A percentile compares a stretch with the other conserved stretches of the same genome.
These are phyloP conservation scores for Botrylloides violaceus DNA, from an alignment of 23 tunicate species.

Conservation along the genomic window DNA sequence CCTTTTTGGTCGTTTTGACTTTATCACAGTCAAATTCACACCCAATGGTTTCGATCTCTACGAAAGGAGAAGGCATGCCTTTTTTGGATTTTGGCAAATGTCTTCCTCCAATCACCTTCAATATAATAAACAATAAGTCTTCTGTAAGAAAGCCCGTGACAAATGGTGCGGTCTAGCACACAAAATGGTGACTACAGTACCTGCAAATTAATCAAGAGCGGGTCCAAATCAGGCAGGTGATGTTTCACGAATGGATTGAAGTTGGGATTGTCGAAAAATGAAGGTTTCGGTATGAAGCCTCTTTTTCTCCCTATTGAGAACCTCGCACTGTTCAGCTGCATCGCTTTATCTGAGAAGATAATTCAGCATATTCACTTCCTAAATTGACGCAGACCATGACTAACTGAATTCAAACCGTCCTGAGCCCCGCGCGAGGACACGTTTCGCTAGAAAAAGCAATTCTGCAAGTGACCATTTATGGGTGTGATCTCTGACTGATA, in stretches of 20 bases:
- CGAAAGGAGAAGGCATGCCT: slow-evolving; percentile 74
- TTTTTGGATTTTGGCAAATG: slow-evolving; percentile 76
- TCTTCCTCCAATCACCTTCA: slow-evolving; percentile 60
- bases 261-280: slow-evolving; percentile 2
- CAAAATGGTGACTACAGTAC: slow-evolving; percentile 10
- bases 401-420: background rate
- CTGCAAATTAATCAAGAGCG: slow-evolving; percentile 44
- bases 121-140: background rate
- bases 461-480: too few relatives aligned
- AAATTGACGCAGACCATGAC: background rate
- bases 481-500: too few relatives aligned
- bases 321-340: slow-evolving; percentile 71
- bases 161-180: too few relatives aligned
- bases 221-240: slow-evolving; percentile 22
- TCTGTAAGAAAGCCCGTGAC: too few relatives aligned
- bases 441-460: too few relatives aligned
- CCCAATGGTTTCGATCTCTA: slow-evolving; percentile 77
- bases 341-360: slow-evolving; percentile 41
- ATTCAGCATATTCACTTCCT: background rate
- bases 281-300: slow-evolving; percentile 55
- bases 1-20: slow-evolving; percentile 78
- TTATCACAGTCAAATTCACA: slow-evolving; percentile 73
- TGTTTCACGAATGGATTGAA: slow-evolving; percentile 38
- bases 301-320: slow-evolving; percentile 42
- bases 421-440: too few relatives aligned